A percentile compares a stretch with the other conserved stretches of the same genome.
These are phyloP conservation scores for Plagodis pulveraria DNA, from an alignment of 2,888 invertebrate genomes.

Conservation along the genomic window DNA sequence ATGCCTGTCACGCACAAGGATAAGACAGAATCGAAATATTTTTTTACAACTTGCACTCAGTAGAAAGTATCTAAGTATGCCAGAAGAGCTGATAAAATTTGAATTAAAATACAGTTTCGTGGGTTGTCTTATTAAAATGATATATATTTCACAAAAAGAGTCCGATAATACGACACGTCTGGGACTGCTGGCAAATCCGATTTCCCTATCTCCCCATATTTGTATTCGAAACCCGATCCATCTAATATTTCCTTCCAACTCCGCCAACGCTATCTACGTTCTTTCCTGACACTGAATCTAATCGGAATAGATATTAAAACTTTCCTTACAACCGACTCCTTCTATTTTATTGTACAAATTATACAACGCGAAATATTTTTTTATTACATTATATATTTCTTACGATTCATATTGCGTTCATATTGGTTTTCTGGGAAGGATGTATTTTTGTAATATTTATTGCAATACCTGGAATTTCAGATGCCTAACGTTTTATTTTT, in stretches of 20 bases:
- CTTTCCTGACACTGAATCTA: constrained; percentile 84
- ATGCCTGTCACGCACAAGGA: too few relatives aligned
- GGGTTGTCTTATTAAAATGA: constrained; percentile 68
- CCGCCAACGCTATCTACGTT: constrained; percentile 79
- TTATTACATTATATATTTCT: constrained; percentile 33
- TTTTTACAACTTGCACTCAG: too few relatives aligned
- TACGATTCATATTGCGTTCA: constrained; percentile 26
- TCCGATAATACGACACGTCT: constrained; percentile 80
- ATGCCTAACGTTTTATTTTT: neutral
- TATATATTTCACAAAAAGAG: constrained; percentile 74
- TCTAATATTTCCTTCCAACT: constrained; percentile 83
- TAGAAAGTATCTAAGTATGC: too few relatives aligned
- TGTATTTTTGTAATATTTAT: neutral
- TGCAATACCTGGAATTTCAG: neutral
- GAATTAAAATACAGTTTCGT: constrained; percentile 34
- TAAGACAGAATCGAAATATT: too few relatives aligned
- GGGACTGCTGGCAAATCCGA: constrained; percentile 79
- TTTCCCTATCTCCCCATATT: constrained; percentile 84
- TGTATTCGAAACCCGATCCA: constrained; percentile 82
- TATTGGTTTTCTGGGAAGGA: constrained; percentile 3
- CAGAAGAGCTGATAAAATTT: neutral
- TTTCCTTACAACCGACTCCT: constrained; percentile 73
- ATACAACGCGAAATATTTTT: constrained; percentile 41
- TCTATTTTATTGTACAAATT: constrained; percentile 54
- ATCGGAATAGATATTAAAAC: constrained; percentile 86